Base-by-base conservation (phyloP, 1,140 invertebrate genomes). In the Drosophila sulfurigaster region DNA sequence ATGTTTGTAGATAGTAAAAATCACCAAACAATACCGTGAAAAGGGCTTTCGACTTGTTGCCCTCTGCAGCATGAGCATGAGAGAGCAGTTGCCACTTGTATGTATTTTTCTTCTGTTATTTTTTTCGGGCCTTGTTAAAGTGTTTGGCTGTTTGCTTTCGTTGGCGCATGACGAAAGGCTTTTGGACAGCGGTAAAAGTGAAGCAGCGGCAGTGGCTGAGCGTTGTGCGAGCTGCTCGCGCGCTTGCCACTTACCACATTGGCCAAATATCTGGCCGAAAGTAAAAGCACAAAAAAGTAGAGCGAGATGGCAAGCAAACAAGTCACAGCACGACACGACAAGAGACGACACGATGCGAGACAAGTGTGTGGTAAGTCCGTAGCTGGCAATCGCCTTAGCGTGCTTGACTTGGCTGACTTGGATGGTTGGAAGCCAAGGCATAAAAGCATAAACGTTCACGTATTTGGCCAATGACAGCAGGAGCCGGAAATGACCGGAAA, bases 251-350 rank as follows among this genome's bases (percentile, higher is more conserved):
- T 57, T 57, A 52, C 45, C 51, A 66, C 25, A 15, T 46, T 62
- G 65, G 60, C 69, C 60, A 43, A 57, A 57, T 72, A 57, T 58
- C 30, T 63, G 64, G 70, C 68, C 65, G 72, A 87, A 86, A 86
- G 82, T 86, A 86, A 86, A 86, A 86, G 82, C 82, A 79, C 60
- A 80, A 46, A 66, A 15, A 54, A 28, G 28, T 8, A 63, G 58
- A 62, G 46, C 62, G 63, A 52, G 57, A 38, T 25, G 46, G 52
- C 10, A 10, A 16, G 38, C 46, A 45, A 75, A 70, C 72, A 63
- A 75, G 66, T 69, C 72, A 54, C 49, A 58, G 62, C 66, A 45
- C n/a, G 28, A n/a, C 35, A 38, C 35, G 35, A 38, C 32, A 35
- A 0, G 8, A 38, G 35, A 38, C 6, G 35, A 10, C 1, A 11